These are phyloP conservation scores for Grus americana DNA, from an alignment of 2,113 vertebrate species.

Conservation along the genomic window DNA sequence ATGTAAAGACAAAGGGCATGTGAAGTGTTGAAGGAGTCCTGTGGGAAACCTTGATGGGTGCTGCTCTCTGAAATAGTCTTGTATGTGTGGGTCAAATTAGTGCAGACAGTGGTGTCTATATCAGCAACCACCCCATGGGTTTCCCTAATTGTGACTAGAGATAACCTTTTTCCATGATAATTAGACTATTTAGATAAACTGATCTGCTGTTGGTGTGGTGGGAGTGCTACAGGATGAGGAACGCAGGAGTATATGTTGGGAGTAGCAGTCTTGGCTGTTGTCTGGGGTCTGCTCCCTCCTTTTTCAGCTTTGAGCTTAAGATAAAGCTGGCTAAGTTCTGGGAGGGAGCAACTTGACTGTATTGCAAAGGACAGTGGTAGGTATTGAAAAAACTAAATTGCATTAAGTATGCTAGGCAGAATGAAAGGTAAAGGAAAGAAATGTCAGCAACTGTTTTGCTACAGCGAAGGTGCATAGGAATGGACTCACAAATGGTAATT, in stretches of 20 bases:
- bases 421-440: background rate
- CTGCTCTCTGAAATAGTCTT: background rate
- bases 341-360: background rate
- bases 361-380: background rate
- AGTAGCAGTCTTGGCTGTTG: background rate
- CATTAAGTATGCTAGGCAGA: background rate
- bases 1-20: background rate
- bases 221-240: background rate
- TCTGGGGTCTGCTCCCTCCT: background rate
- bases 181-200: background rate
- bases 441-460: background rate
- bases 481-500: background rate
- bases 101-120: background rate
- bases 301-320: background rate
- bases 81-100: background rate
- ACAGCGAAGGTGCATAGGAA: background rate
- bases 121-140: background rate
- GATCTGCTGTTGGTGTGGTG: background rate
- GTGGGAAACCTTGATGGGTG: background rate
- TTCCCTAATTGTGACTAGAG: background rate
- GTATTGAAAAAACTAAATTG: background rate
- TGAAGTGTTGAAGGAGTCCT: background rate
- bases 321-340: background rate
- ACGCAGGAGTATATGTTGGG: rapidly evolving
- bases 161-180: rapidly evolving